Evolutionary conservation across 2,888 invertebrate species (phyloP).

Genomic region (Dicycla oo): DNA sequence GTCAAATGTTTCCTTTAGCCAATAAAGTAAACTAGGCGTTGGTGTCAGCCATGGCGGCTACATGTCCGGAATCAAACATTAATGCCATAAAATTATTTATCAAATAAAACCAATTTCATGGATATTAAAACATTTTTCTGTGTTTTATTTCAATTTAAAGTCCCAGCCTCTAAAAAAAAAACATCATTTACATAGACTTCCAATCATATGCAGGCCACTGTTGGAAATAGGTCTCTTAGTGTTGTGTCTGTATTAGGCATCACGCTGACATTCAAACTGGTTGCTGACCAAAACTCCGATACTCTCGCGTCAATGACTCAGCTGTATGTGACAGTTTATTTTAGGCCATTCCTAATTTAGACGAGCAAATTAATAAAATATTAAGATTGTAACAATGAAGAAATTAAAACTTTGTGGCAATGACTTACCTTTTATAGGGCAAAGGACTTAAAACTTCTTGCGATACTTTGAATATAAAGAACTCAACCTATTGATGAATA

Average conservation of each 20-base stretch:
- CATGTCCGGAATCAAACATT: too few relatives aligned
- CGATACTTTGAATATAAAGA: not conserved
- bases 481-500: not conserved
- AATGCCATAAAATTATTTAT: too few relatives aligned
- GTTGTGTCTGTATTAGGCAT: not conserved
- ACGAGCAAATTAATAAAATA: not conserved
- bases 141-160: too few relatives aligned
- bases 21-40: too few relatives aligned
- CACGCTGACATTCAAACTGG: not conserved
- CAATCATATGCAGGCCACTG: not conserved
- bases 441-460: not conserved
- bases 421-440: not conserved
- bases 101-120: too few relatives aligned
- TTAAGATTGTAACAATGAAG: conserved; percentile 13
- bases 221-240: not conserved
- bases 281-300: not conserved
- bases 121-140: too few relatives aligned
- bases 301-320: not conserved
- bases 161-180: too few relatives aligned
- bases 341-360: conserved; percentile 1
- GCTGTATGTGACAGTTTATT: conserved; percentile 25
- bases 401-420: not conserved
- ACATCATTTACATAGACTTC: too few relatives aligned
- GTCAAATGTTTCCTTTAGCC: too few relatives aligned
- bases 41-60: too few relatives aligned